Conservation (phyloP, 2,113 vertebrate species). For the Pangasianodon hypophthalmus region DNA sequence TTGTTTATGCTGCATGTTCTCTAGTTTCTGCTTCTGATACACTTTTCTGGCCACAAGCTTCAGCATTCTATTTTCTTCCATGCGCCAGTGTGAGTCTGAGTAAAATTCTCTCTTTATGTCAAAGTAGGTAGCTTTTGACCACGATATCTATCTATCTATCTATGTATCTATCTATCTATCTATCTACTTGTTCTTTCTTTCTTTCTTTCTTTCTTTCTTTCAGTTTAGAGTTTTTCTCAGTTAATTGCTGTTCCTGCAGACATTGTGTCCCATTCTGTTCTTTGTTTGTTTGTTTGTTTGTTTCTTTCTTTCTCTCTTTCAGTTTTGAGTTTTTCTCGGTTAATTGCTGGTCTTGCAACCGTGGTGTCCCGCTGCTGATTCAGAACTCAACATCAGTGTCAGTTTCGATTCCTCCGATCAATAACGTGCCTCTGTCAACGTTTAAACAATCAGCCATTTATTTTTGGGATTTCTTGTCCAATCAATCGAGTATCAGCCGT, state of each 20-base stretch:
- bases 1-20: not conserved
- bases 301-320: not conserved
- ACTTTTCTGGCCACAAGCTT: not conserved
- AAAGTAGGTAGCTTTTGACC: not conserved
- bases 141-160: not conserved
- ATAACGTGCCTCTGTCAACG: slow-evolving; percentile 6
- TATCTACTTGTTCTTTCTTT: not conserved
- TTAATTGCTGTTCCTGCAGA: not conserved
- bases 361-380: not conserved
- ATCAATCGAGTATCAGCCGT: slow-evolving; percentile 35
- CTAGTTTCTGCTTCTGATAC: not conserved
- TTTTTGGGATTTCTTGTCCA: slow-evolving; percentile 40
- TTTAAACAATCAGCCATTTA: slow-evolving; percentile 45
- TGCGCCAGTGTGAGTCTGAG: not conserved
- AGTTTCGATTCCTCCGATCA: slow-evolving; percentile 20
- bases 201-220: not conserved
- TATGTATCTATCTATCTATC: not conserved
- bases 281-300: not conserved
- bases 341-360: not conserved
- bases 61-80: not conserved
- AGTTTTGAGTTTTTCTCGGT: not conserved
- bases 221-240: not conserved
- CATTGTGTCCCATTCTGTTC: not conserved
- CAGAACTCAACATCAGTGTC: slow-evolving; percentile 5
- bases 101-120: not conserved